Percentiles rank a stretch among this genome's conserved stretches.
phyloP scores from a whole-genome alignment of 1,140 invertebrate species.

The Diuraphis noxia region DNA sequence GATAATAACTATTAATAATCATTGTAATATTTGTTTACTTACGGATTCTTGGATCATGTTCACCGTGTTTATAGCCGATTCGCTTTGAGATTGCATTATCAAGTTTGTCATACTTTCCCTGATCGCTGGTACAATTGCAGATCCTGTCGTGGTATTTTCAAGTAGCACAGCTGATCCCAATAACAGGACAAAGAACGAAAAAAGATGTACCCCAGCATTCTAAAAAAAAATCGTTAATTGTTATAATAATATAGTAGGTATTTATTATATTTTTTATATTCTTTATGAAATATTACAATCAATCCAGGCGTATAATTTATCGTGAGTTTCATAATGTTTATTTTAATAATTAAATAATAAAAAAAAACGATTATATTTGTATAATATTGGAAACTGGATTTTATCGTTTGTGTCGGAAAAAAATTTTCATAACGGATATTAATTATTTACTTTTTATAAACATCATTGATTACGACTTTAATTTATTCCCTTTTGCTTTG shows the following conservation, averaged over 20 bases:
- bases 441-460: neutral
- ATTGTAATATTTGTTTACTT: conserved; percentile 59
- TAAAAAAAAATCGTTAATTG: conserved; percentile 59
- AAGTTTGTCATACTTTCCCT: conserved; percentile 70
- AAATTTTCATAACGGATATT: neutral
- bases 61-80: conserved; percentile 66
- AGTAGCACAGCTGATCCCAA: conserved; percentile 76
- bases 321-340: neutral
- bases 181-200: conserved; percentile 73
- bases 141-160: conserved; percentile 77
- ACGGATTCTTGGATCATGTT: conserved; percentile 84
- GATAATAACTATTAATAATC: too few relatives aligned
- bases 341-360: neutral
- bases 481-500: neutral
- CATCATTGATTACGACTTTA: neutral
- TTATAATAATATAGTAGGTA: too few relatives aligned
- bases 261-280: too few relatives aligned
- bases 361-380: neutral
- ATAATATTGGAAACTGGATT: neutral
- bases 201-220: conserved; percentile 72
- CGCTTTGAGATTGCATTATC: conserved; percentile 71
- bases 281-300: too few relatives aligned
- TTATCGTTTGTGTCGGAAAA: neutral
- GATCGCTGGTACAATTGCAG: conserved; percentile 75
- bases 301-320: neutral